Conservation (phyloP, 2,888 invertebrate genomes). For the Neoaliturus tenellus region DNA sequence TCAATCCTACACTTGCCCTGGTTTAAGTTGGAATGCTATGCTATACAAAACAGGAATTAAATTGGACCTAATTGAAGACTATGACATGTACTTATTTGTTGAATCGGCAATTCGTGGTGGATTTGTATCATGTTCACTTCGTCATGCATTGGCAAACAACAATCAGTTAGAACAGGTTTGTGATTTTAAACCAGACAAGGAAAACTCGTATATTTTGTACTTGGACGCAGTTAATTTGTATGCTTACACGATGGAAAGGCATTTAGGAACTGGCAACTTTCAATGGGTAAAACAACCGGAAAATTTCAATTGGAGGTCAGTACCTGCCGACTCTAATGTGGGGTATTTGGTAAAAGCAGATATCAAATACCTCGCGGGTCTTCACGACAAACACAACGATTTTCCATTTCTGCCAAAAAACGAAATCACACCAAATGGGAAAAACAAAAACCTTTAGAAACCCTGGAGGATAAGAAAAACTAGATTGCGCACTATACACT, state of each 20-base stretch:
- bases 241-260: constrained; percentile 3
- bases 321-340: not conserved
- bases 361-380: constrained; percentile 25
- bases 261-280: not conserved
- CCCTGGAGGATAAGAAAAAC: constrained; percentile 46
- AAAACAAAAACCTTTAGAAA: constrained; percentile 51
- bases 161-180: not conserved
- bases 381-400: constrained; percentile 9
- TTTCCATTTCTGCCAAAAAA: no score
- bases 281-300: no score
- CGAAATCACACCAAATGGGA: constrained; percentile 8
- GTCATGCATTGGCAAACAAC: constrained; percentile 43
- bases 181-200: constrained; percentile 47
- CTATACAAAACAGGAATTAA: constrained; percentile 47
- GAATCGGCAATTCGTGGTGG: constrained; percentile 58
- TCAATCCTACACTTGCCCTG: constrained; percentile 48
- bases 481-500: no score
- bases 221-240: constrained; percentile 56
- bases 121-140: constrained; percentile 4
- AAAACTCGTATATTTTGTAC: not conserved
- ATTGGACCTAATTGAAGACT: constrained; percentile 56
- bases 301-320: constrained; percentile 32
- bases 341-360: not conserved
- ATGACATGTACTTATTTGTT: constrained; percentile 53
- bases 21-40: constrained; percentile 46